Evolutionary conservation across 1,140 invertebrate genomes (phyloP), one percentile per base, ranked within the genome.

Genomic region (Lepidurus apus): DNA sequence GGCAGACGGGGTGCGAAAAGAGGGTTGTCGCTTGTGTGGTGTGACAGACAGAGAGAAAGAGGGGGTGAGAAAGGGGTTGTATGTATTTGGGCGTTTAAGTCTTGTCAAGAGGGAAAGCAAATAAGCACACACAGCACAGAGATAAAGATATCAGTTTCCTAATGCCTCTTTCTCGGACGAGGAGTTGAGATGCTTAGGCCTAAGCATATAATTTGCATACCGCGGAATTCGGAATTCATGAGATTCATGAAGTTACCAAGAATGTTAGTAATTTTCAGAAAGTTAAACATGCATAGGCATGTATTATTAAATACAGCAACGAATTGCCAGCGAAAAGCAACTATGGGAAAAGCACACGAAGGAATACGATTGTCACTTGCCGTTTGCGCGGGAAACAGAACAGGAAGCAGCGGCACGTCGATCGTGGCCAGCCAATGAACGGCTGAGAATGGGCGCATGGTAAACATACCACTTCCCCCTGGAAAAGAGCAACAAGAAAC

Each of bases 51-150:
- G 13, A 21, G 21, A 17, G 53, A 21, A n/a, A 65, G 8, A 65
- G 47, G 13, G 53, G 8, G 13, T 11, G 13, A 65, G 1, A 65
- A 17, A 21, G 53, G 53, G 53, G 17, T 65, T 65, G 53, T 21
- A 65, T 21, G 53, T 65, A 65, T 21, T 65, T 65, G 21, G 53
- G 53, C n/a, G 53, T 65, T 34, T 65, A 65, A 65, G 53, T 65
- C 53, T 65, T 65, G 53, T 65, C 53, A 65, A 65, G 53, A 65
- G 53, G 53, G 21, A 65, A 65, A 17, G 53, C 53, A 65, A 21
- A 65, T 65, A 65, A 9, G 17, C 53, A 65, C 17, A 65, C 53
- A 65, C 13, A 65, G 9, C 13, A 34, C 34, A 34, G 34, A 65
- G 53, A 65, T 65, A 65, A 65, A 9, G 53, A 65, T 65, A 65